Evolutionary conservation across 2,113 vertebrate genomes (phyloP).

Genomic region (Petrocephalus microphthalmus): DNA sequence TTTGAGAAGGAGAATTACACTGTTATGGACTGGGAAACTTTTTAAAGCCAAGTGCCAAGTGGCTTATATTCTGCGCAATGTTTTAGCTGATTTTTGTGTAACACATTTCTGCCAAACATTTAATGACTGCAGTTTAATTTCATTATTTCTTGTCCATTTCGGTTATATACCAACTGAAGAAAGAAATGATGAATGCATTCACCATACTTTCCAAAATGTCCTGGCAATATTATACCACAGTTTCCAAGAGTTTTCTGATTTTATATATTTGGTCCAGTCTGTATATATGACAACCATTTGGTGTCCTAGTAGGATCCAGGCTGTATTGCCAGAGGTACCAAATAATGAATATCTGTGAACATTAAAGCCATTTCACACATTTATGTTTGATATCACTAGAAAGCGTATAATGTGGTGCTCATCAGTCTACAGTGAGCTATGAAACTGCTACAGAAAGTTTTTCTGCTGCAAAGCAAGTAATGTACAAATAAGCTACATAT

Average conservation of each 20-base stretch:
- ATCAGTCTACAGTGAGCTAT: not conserved
- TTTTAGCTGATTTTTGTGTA: not conserved
- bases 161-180: not conserved
- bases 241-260: not conserved
- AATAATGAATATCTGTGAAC: not conserved
- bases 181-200: not conserved
- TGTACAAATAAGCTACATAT: not conserved
- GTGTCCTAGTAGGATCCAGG: not conserved
- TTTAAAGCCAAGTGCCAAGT: not conserved
- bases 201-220: not conserved
- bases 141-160: not conserved
- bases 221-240: not conserved
- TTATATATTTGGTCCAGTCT: not conserved
- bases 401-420: not conserved
- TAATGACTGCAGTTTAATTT: not conserved
- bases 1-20: not conserved
- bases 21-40: not conserved
- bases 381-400: not conserved
- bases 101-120: not conserved
- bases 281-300: not conserved
- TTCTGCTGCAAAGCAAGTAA: not conserved
- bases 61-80: not conserved
- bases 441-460: not conserved
- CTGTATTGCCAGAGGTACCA: not conserved
- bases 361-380: not conserved